Evolutionary conservation across 2,888 invertebrate species (phyloP).

Genomic region (Rhamnusium bicolor): DNA sequence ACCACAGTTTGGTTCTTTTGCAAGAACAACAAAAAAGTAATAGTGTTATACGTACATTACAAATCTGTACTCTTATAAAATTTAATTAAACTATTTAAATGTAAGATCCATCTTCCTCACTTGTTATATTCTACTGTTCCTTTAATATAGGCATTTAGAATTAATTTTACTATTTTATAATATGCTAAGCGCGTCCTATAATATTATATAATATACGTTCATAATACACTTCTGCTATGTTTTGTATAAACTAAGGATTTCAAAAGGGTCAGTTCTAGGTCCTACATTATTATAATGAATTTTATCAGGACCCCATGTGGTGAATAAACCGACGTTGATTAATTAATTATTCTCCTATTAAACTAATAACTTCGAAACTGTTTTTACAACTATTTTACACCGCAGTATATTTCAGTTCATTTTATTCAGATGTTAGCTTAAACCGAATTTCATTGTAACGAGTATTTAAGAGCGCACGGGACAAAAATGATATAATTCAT

Average conservation of each 20-base stretch:
- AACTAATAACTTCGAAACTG: constrained; percentile 40
- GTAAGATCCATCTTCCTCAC: neutral
- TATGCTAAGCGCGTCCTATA: constrained; percentile 2
- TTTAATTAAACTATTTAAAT: neutral
- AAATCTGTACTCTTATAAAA: too few relatives aligned
- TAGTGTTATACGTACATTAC: too few relatives aligned
- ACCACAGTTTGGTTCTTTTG: too few relatives aligned
- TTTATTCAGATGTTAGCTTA: constrained; percentile 27
- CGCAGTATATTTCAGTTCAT: constrained; percentile 28
- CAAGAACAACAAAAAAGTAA: too few relatives aligned
- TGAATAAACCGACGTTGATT: constrained; percentile 41
- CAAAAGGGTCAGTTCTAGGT: constrained; percentile 34
- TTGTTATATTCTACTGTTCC: neutral
- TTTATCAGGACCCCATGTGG: constrained; percentile 37
- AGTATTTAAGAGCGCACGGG: neutral
- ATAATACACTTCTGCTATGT: constrained; percentile 29
- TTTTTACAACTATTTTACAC: constrained; percentile 40
- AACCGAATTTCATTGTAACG: neutral
- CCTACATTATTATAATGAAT: constrained; percentile 35
- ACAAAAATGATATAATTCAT: too few relatives aligned
- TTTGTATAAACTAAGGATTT: constrained; percentile 35
- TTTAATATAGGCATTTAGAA: neutral
- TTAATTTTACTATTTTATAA: constrained; percentile 6
- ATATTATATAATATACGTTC: constrained; percentile 20
- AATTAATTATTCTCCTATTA: constrained; percentile 42